phyloP scores from a whole-genome alignment of 1,140 invertebrate species.

The Caenorhabditis tropicalis region DNA sequence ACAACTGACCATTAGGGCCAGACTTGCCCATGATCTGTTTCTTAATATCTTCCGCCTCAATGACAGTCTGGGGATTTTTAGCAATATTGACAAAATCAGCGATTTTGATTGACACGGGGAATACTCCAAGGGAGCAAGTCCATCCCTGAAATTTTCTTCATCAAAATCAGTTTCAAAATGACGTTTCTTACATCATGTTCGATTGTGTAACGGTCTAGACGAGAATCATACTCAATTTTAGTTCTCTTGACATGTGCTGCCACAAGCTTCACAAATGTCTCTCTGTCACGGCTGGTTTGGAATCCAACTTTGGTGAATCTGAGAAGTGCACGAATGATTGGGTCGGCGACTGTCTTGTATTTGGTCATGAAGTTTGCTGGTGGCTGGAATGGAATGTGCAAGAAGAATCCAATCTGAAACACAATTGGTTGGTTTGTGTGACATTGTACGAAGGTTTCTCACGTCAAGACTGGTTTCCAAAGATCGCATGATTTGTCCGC shows the following conservation, averaged over 20 bases:
- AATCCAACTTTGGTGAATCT: constrained; percentile 71
- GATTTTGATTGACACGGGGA: constrained; percentile 71
- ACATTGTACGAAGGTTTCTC: neutral
- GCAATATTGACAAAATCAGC: constrained; percentile 70
- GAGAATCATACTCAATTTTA: constrained; percentile 60
- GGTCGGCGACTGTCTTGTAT: constrained; percentile 68
- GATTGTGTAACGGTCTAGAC: constrained; percentile 68
- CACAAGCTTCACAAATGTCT: constrained; percentile 68
- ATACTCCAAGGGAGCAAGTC: constrained; percentile 71
- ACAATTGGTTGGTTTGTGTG: neutral
- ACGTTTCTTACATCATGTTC: constrained; percentile 59
- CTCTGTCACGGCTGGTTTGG: constrained; percentile 70
- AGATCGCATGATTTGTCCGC: constrained; percentile 70
- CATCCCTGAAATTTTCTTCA: constrained; percentile 60
- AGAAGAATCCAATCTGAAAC: constrained; percentile 66
- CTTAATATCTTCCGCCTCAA: constrained; percentile 66
- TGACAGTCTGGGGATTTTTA: constrained; percentile 62
- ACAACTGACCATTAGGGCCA: constrained; percentile 61
- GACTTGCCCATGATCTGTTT: constrained; percentile 66
- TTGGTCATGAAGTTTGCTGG: constrained; percentile 71
- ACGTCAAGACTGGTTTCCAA: constrained; percentile 69
- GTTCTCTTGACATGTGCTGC: constrained; percentile 61
- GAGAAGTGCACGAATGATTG: constrained; percentile 67
- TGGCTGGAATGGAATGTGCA: constrained; percentile 72
- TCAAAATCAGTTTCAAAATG: neutral